Percentiles rank a stretch among this genome's conserved stretches.
Conservation (phyloP, 2,888 invertebrate species). For the Epinotia ramella region DNA sequence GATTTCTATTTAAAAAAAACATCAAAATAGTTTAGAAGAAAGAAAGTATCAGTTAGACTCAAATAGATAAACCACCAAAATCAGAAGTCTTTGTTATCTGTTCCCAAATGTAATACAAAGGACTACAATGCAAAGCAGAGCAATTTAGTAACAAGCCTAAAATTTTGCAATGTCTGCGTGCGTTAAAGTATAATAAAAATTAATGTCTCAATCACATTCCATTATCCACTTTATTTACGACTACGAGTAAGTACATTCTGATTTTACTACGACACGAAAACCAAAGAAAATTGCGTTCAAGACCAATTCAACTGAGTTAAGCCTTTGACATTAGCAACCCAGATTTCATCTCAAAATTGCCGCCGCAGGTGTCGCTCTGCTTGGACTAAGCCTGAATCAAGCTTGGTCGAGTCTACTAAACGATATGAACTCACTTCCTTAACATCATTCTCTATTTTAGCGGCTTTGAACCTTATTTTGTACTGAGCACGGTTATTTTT, state of each 20-base stretch:
- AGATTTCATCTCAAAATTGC: slow-evolving; percentile 43
- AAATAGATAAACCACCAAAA: no score
- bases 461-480: neutral
- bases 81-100: no score
- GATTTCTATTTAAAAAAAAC: no score
- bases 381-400: slow-evolving; percentile 40
- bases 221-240: slow-evolving; percentile 21
- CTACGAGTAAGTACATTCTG: no score
- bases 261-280: slow-evolving; percentile 13
- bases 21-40: no score
- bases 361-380: slow-evolving; percentile 47
- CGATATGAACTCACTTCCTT: slow-evolving; percentile 16
- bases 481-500: neutral
- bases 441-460: neutral
- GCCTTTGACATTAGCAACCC: slow-evolving; percentile 27
- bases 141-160: neutral
- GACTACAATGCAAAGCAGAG: neutral
- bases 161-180: neutral
- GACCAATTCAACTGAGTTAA: slow-evolving; percentile 4
- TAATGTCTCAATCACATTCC: neutral
- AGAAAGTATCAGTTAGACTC: no score
- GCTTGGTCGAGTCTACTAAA: neutral
- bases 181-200: slow-evolving; percentile 15
- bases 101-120: no score
- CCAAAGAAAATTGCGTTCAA: slow-evolving; percentile 17